phyloP scores from a whole-genome alignment of 2,113 vertebrate genomes.

The Brienomyrus brachyistius region DNA sequence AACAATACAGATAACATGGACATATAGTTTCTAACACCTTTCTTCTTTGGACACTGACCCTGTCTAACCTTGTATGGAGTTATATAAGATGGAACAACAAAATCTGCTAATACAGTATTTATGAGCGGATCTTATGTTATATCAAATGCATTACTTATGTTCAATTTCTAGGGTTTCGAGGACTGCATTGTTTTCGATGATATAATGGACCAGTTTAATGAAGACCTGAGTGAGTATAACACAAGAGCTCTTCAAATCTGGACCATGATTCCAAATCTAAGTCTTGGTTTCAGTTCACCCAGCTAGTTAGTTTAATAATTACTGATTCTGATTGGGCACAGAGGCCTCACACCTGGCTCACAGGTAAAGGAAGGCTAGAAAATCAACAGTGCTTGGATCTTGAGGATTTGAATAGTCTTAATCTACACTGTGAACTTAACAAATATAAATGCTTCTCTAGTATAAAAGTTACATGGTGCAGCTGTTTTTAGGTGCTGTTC shows the following conservation, averaged over 20 bases:
- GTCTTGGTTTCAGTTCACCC: background rate
- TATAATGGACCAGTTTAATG: conserved; percentile 77
- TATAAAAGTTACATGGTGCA: background rate
- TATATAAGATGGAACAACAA: background rate
- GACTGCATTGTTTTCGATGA: conserved; percentile 93
- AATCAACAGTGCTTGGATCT: background rate
- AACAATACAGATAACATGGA: background rate
- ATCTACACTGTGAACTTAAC: background rate
- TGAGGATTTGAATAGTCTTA: background rate
- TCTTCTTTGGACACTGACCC: background rate
- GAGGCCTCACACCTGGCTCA: background rate
- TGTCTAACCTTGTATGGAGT: background rate
- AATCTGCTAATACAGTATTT: background rate
- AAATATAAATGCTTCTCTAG: background rate
- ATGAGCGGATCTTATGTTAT: background rate
- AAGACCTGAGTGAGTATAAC: conserved; percentile 76
- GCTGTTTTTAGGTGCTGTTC: conserved; percentile 63
- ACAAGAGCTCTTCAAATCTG: background rate
- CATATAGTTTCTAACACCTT: background rate
- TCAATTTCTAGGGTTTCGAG: conserved; percentile 80
- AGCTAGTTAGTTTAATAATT: background rate
- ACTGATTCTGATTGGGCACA: background rate
- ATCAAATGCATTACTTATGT: background rate
- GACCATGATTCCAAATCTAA: background rate
- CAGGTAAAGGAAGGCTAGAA: background rate